Base-by-base conservation (phyloP, 1,140 invertebrate genomes). In the Mizuhopecten yessoensis region DNA sequence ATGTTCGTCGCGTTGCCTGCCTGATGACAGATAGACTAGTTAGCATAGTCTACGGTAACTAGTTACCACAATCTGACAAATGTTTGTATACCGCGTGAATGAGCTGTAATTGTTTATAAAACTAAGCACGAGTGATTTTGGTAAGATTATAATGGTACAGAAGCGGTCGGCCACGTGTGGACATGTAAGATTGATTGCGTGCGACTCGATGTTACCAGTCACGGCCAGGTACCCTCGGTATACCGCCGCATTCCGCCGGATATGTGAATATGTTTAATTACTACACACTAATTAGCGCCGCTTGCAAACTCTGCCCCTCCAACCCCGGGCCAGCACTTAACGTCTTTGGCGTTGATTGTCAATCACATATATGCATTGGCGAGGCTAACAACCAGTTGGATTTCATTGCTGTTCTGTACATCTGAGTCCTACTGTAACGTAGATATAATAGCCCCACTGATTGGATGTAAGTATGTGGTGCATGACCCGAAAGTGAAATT, bases 201-300 rank as follows among this genome's bases (percentile, higher is more conserved):
- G 17, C 17, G 42, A 10, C 42, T 20, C 0, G 9, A 20, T 17
- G 17, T 45, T 13, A 17, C 42, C 9, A 45, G 17, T 20, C 0
- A 45, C 42, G 42, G 9, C 1, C 17, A 13, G 42, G 42, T 15
- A 10, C 5, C 57, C 23, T 3, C 17, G 57, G 29, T n/a, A n/a
- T 9, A 75, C n/a, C 45, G 11, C 45, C 13, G 15, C n/a, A n/a
- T n/a, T n/a, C n/a, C n/a, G n/a, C 15, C 10, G 20, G 45, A 29
- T 75, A 75, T 75, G 57, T 75, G 29, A n/a, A 75, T 75, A 75
- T 75, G 57, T 75, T 29, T 75, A 75, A 75, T 75, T 75, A 75
- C 57, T 75, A 9, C 42, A 45, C 42, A 45, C 10, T 75, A 75
- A 75, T 75, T 75, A 75, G 23, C 57, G 57, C 23, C 5, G n/a